Conservation (phyloP, 2,797 vertebrate species). For the Hapalemur alaotrensis region DNA sequence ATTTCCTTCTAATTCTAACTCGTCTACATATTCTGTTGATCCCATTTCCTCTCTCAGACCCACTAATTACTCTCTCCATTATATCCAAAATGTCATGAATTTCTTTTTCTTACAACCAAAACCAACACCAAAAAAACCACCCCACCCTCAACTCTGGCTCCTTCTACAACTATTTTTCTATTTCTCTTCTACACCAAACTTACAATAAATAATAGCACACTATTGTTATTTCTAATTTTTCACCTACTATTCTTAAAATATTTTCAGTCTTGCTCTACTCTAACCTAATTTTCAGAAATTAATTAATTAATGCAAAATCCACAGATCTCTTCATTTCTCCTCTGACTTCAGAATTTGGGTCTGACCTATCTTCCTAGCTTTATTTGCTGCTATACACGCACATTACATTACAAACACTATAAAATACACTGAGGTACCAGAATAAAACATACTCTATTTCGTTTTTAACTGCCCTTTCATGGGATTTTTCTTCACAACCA, state of each 20-base stretch:
- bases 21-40: background rate
- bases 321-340: constrained; percentile 7
- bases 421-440: background rate
- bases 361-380: background rate
- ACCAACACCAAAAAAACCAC: background rate
- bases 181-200: background rate
- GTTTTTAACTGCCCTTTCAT: background rate
- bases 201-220: background rate
- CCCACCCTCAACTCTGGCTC: background rate
- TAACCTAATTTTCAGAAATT: constrained; percentile 17
- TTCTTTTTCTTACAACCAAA: background rate
- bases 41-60: background rate
- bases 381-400: background rate
- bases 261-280: background rate
- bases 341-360: constrained; percentile 38
- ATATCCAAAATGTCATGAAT: background rate
- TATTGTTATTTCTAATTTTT: background rate
- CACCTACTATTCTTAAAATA: background rate
- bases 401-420: background rate
- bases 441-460: background rate
- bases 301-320: background rate
- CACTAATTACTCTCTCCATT: background rate
- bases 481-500: background rate
- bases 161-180: background rate
- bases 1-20: background rate